Evolutionary conservation across 2,113 vertebrate species (phyloP).

Genomic region (Pelecanoides urinatrix): DNA sequence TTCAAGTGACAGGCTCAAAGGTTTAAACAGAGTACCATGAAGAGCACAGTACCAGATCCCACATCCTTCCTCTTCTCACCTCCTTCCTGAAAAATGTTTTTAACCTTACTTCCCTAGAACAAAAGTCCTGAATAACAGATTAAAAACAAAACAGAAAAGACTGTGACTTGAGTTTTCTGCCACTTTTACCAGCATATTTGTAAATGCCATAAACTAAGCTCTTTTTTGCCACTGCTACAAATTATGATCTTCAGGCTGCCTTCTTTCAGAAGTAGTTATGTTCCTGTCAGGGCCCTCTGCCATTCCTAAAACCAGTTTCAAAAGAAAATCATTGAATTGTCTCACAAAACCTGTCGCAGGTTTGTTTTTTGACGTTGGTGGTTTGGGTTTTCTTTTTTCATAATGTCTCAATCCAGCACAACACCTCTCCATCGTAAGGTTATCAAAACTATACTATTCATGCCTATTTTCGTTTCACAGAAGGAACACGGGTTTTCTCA

Average conservation of each 20-base stretch:
- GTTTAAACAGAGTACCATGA: background rate
- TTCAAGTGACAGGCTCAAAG: background rate
- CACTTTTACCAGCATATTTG: background rate
- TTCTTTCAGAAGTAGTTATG: background rate
- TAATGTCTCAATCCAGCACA: background rate
- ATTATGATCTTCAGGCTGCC: background rate
- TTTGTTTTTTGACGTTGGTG: background rate
- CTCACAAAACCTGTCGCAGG: background rate
- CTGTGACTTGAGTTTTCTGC: background rate
- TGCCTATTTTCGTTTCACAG: background rate
- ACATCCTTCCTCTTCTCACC: background rate
- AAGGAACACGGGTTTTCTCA: background rate
- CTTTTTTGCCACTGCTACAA: background rate
- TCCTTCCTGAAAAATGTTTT: background rate
- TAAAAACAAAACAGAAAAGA: background rate
- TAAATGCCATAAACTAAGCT: background rate
- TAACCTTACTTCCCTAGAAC: background rate
- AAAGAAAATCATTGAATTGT: background rate
- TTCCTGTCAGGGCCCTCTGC: background rate
- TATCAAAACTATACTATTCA: background rate
- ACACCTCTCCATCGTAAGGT: background rate
- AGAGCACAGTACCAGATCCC: background rate
- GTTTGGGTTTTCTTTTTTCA: background rate
- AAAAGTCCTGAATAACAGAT: background rate
- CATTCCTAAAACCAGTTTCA: background rate